phyloP scores from a whole-genome alignment of 2,113 vertebrate genomes.

The Nesogale talazaci region DNA sequence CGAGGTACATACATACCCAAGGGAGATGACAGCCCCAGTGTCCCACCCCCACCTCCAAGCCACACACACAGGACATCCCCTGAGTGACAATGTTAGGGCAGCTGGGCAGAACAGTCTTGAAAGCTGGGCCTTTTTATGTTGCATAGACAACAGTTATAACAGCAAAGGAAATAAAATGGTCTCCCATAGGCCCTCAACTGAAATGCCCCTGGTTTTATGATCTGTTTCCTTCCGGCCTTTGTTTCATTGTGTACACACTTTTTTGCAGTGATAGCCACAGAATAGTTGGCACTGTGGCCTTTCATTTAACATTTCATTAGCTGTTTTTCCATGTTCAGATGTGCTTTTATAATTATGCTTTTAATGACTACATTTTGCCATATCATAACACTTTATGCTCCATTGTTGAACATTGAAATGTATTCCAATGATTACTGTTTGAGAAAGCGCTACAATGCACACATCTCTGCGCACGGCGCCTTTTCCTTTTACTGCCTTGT shows the following conservation, averaged over 20 bases:
- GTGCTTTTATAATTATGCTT: conserved; percentile 54
- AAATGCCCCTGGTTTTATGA: conserved; percentile 24
- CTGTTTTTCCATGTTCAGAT: conserved; percentile 39
- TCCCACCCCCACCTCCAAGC: too few species aligned
- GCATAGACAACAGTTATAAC: background rate
- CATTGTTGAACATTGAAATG: conserved; percentile 53
- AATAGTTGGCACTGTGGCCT: background rate
- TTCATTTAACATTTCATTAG: conserved; percentile 45
- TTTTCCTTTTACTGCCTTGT: conserved; percentile 48
- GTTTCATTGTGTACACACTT: conserved; percentile 49
- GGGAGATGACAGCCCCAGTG: background rate
- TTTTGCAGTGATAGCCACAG: background rate
- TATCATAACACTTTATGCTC: conserved; percentile 39
- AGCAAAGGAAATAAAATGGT: conserved; percentile 16
- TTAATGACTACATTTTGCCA: conserved; percentile 50
- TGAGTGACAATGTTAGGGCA: background rate
- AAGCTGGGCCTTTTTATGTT: background rate
- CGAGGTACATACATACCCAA: background rate
- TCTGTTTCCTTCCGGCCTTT: conserved; percentile 59
- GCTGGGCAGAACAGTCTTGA: background rate
- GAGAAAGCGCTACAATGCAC: background rate
- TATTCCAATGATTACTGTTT: conserved; percentile 53
- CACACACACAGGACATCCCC: background rate
- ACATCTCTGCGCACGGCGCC: background rate
- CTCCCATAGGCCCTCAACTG: background rate